Evolutionary conservation across 1,140 invertebrate genomes (phyloP), one percentile per base, ranked within the genome.

Genomic region (Ericerus pela): DNA sequence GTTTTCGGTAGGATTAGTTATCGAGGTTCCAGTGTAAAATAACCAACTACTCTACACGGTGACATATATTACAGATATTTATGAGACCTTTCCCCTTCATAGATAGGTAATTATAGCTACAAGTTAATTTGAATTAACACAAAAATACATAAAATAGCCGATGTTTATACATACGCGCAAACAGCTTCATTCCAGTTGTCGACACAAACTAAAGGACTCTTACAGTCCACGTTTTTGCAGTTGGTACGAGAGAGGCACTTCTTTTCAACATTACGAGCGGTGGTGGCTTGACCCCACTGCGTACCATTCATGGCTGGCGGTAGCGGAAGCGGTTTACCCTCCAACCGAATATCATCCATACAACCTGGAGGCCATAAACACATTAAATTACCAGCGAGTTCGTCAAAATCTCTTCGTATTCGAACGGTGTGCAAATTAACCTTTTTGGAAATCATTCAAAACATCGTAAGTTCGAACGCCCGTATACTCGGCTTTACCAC

Each of bases 121-220:
- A n/a, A n/a, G n/a, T n/a, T n/a, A n/a, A n/a, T n/a, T n/a, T n/a
- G n/a, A n/a, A n/a, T n/a, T n/a, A n/a, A n/a, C n/a, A n/a, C n/a
- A n/a, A n/a, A n/a, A n/a, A n/a, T n/a, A n/a, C n/a, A n/a, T n/a
- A n/a, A n/a, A n/a, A n/a, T n/a, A n/a, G n/a, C n/a, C n/a, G n/a
- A n/a, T n/a, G n/a, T n/a, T n/a, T 12, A 41, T 47, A 58, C 87
- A 84, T 74, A 96, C 92, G 88, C 92, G 89, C 93, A 98, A 65
- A 96, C 92, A 64, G 91, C 90, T 71, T 89, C 84, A 70, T 88
- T 91, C 93, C 93, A 98, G 0, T 96, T 77, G 71, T 96, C 92
- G 28, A 92, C 85, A 71, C 95, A 98, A 61, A 91, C 86, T 68
- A 94, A 92, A n/a, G 89, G 88, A 63, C 86, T 82, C 0, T 84